phyloP scores from a whole-genome alignment of 2,797 vertebrate species.

The Enteromius thamalakanensis region DNA sequence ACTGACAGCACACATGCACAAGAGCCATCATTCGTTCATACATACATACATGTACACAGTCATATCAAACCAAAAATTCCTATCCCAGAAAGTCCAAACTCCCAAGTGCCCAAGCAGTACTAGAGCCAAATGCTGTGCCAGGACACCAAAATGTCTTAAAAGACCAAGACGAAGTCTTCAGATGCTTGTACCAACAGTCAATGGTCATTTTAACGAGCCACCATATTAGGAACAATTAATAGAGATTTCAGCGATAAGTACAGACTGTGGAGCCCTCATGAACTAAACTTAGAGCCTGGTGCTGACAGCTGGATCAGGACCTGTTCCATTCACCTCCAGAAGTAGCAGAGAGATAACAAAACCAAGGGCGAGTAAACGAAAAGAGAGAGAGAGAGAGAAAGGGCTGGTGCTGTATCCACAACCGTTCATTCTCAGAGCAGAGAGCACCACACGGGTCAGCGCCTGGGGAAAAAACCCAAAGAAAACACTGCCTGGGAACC shows the following conservation, averaged over 20 bases:
- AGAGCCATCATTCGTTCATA: not conserved
- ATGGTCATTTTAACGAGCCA: not conserved
- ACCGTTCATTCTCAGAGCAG: slow-evolving; percentile 15
- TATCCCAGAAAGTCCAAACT: slow-evolving; percentile 32
- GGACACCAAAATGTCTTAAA: slow-evolving; percentile 1
- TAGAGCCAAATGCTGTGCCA: slow-evolving; percentile 28
- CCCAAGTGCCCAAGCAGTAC: slow-evolving; percentile 16
- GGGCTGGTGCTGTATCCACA: slow-evolving; percentile 4
- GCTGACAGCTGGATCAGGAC: slow-evolving; percentile 48
- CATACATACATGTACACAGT: not conserved
- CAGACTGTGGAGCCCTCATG: not conserved
- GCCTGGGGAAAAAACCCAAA: slow-evolving; percentile 41
- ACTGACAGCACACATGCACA: not conserved
- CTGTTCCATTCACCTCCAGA: slow-evolving; percentile 45
- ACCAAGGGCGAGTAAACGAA: slow-evolving; percentile 4
- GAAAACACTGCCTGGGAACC: slow-evolving; percentile 50
- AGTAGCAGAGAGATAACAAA: slow-evolving; percentile 36
- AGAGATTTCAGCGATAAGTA: not conserved
- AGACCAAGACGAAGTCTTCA: slow-evolving; percentile 4
- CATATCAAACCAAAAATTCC: slow-evolving; percentile 1
- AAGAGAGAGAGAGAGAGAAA: not conserved
- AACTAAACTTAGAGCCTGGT: slow-evolving; percentile 27
- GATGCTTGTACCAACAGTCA: slow-evolving; percentile 10
- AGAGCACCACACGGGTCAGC: slow-evolving; percentile 29
- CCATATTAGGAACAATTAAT: not conserved